Evolutionary conservation across 2,888 invertebrate species (phyloP), one percentile per base, ranked within the genome.

Genomic region (Lasius platythorax): DNA sequence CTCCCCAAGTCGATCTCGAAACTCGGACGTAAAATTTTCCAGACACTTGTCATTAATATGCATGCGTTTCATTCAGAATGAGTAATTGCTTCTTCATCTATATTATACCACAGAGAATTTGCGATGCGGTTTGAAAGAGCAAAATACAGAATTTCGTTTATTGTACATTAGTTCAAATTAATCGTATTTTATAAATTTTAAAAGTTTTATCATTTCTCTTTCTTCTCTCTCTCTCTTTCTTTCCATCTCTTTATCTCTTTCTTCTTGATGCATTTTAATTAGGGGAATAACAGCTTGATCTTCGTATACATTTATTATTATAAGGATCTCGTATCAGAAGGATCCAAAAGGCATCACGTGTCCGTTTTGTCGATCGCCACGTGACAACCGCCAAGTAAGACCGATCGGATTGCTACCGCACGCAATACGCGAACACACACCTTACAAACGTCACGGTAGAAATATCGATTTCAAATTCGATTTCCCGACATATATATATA

Each of bases 381-480:
- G 23, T 68, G 78, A 40, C 56, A 58, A 68, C 43, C 83, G 84
- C 85, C 90, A 90, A 87, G 85, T 88, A 87, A 87, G 82, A 85
- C 76, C 86, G 89, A 81, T 83, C 85, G 87, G 88, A 90, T 89
- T 85, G 86, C 88, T 82, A 84, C 85, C 78, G 85, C 85, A 83
- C 83, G 76, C 87, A 79, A 50, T 81, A 88, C 86, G 86, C 85
- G 88, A 89, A 87, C 88, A 89, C 89, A 88, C 88, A 86, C 85
- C 81, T 89, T 90, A 87, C 88, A 89, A 90, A 89, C 87, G 86
- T 84, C 83, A 88, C 84, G 85, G 88, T 91, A 89, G 90, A 92
- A 92, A 91, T 88, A 87, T 89, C 87, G 87, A 91, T 87, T 87
- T 67, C 40, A 79, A 76, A 76, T 78, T 84, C 78, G 72, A 84